These are phyloP conservation scores for Lagopus leucura DNA, from an alignment of 2,113 vertebrate species.

Conservation along the genomic window DNA sequence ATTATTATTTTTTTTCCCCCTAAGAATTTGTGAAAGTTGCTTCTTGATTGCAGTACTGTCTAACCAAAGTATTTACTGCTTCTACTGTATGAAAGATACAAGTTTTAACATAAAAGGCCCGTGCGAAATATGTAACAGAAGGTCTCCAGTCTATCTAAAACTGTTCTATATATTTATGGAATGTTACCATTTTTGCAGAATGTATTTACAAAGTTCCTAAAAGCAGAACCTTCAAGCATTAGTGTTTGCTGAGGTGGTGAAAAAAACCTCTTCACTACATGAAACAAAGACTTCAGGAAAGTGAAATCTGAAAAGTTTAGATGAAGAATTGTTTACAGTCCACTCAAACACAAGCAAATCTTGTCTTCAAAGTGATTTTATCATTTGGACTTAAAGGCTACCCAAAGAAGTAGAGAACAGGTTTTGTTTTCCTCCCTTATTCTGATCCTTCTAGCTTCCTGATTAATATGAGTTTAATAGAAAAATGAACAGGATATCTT, in stretches of 20 bases:
- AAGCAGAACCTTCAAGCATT: neutral
- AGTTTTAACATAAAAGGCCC: neutral
- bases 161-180: neutral
- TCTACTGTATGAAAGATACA: neutral
- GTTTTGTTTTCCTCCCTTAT: neutral
- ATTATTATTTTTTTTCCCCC: neutral
- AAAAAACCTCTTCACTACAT: neutral
- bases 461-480: neutral
- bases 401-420: neutral
- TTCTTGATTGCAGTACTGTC: neutral
- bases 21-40: neutral
- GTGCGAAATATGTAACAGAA: neutral
- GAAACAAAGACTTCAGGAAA: neutral
- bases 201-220: neutral
- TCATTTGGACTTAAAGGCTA: neutral
- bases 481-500: neutral
- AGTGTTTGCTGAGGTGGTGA: neutral
- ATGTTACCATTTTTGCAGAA: fast-evolving
- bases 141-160: neutral
- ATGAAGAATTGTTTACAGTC: neutral
- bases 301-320: neutral
- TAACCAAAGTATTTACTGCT: neutral
- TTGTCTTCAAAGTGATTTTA: neutral
- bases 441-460: neutral
- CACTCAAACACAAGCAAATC: neutral